Evolutionary conservation across 2,797 vertebrate genomes (phyloP).

Genomic region (Nasua narica): DNA sequence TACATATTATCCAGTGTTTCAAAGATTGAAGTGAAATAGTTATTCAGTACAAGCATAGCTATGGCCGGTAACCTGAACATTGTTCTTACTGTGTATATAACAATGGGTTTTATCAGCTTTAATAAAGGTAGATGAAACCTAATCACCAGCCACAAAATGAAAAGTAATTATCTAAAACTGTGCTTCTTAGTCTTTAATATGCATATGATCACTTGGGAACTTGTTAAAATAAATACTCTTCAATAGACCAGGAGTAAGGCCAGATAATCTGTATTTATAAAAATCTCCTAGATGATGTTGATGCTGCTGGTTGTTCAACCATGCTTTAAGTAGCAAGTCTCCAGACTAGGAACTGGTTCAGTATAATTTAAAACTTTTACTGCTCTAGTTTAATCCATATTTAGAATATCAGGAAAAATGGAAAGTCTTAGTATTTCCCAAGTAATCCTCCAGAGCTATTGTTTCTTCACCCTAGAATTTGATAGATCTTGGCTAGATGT

Average conservation of each 20-base stretch:
- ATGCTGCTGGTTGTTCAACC: neutral
- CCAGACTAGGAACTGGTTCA: neutral
- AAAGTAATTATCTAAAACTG: neutral
- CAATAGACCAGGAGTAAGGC: neutral
- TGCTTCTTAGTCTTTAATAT: neutral
- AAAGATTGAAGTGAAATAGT: neutral
- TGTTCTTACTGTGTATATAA: neutral
- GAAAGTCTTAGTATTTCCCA: neutral
- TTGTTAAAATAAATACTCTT: neutral
- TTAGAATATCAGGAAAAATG: neutral
- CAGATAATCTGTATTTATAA: neutral
- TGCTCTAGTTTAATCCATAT: neutral
- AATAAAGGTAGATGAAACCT: neutral
- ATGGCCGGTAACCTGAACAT: neutral
- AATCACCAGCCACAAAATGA: neutral
- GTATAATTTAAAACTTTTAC: neutral
- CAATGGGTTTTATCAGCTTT: neutral
- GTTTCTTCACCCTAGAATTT: slow-evolving; percentile 13
- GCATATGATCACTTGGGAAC: neutral
- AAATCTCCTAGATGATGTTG: neutral
- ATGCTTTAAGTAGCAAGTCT: neutral
- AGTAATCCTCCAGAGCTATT: neutral
- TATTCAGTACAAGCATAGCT: neutral
- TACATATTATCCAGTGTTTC: neutral
- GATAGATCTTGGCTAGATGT: slow-evolving; percentile 9